phyloP scores from a whole-genome alignment of 2,797 vertebrate species.

The Pitangus sulphuratus region DNA sequence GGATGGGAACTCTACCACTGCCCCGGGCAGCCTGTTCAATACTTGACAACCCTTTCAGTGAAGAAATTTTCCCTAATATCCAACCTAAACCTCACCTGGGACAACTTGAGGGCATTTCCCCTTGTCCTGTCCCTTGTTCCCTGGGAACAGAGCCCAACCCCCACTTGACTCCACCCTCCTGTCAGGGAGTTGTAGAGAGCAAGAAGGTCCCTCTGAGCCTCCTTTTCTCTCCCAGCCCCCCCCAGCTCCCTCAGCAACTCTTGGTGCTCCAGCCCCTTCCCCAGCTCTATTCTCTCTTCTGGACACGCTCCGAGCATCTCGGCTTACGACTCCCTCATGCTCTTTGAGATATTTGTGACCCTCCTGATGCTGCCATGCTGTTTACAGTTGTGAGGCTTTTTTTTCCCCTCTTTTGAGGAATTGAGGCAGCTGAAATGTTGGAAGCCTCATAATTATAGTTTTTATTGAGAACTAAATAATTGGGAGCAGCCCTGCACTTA shows the following conservation, averaged over 20 bases:
- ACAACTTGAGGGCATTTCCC: not conserved
- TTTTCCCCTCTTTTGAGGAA: not conserved
- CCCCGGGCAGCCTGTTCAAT: not conserved
- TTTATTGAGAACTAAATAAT: not conserved
- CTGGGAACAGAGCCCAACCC: not conserved
- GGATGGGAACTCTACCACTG: not conserved
- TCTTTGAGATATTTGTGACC: not conserved
- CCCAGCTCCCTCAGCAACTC: not conserved
- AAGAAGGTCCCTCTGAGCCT: not conserved
- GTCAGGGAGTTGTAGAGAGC: not conserved
- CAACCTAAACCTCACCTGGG: not conserved
- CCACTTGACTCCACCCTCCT: rapidly evolving
- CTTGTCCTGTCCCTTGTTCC: not conserved
- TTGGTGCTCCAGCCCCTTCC: not conserved
- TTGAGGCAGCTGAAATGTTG: not conserved
- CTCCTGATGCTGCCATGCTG: not conserved
- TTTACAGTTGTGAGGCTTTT: not conserved
- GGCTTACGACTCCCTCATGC: rapidly evolving
- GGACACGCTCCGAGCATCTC: not conserved
- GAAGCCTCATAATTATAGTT: not conserved
- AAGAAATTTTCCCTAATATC: not conserved
- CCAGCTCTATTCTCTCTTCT: not conserved
- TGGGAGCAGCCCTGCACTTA: not conserved
- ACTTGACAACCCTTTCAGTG: not conserved
- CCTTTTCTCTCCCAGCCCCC: not conserved